Evolutionary conservation across 1,140 invertebrate species (phyloP).

Genomic region (Aphis gossypii): DNA sequence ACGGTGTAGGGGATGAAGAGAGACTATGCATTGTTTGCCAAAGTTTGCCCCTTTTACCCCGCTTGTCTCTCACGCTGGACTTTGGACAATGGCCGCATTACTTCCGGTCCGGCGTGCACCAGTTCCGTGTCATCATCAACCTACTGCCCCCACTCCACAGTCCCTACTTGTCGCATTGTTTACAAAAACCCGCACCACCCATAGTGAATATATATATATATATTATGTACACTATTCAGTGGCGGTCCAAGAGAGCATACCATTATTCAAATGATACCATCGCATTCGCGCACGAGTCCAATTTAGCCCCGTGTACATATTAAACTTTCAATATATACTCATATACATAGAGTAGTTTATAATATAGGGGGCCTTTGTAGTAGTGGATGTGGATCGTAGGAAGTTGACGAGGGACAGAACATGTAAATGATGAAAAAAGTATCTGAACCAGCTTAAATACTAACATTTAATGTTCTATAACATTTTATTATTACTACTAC

Average conservation of each 20-base stretch:
- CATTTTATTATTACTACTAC: conserved; percentile 35
- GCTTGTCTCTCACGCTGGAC: conserved; percentile 38
- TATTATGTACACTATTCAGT: background rate
- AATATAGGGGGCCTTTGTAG: conserved; percentile 36
- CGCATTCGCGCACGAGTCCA: conserved; percentile 43
- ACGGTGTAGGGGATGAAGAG: background rate
- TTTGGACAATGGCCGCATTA: conserved; percentile 57
- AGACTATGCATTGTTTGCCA: conserved; percentile 48
- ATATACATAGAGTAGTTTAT: background rate
- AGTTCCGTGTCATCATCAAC: conserved; percentile 54
- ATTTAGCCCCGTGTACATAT: conserved; percentile 45
- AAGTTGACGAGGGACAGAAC: background rate
- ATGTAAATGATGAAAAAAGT: conserved; percentile 9
- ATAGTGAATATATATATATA: background rate
- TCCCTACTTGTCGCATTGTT: conserved; percentile 40
- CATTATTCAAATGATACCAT: conserved; percentile 54
- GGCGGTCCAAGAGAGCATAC: conserved; percentile 30
- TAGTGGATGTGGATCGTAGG: background rate
- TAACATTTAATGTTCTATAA: background rate
- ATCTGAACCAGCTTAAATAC: background rate
- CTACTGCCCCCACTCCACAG: background rate
- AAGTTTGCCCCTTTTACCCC: conserved; percentile 28
- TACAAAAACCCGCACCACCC: conserved; percentile 17
- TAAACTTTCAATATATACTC: conserved; percentile 45
- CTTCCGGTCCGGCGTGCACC: conserved; percentile 54